Base-by-base conservation (phyloP, 2,888 invertebrate species). In the Drosophila colorata region DNA sequence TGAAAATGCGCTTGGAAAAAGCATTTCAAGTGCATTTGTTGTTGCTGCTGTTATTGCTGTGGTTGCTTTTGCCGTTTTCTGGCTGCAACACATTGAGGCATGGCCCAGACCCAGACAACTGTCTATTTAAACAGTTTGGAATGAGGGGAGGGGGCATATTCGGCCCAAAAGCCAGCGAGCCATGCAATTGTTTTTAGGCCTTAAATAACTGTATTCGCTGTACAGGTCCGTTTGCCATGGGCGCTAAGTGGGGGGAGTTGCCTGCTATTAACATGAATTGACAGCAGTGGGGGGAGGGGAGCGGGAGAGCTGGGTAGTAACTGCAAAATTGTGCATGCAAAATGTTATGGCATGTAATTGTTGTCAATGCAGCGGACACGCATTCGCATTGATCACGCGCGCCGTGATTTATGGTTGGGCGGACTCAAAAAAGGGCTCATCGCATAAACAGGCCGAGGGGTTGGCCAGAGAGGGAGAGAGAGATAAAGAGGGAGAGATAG, bases 151-250 rank as follows among this genome's bases (percentile, higher is more conserved):
- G 35, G 25, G 43, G 52, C 37, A 37, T 38, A 55, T 41, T 58
- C 59, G 68, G 64, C 71, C 78, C 73, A 65, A 72, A 75, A 76
- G 67, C 69, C 82, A 79, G 43, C 79, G 76, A 73, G 79, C 79
- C 79, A 79, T 79, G 82, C 79, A 81, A 81, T 79, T 78, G 78
- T 79, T 79, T 64, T 53, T 53, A 81, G 79, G 82, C 82, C 78
- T 78, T 81, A 81, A 81, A 79, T 79, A 81, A 78, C 82, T 76
- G 79, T 79, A 73, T 74, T 76, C 71, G 58, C 56, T 66, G 66
- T 44, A 44, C 13, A 55, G 55, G 41, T 48, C 40, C 47, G 40
- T 18, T 41, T 31, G 41, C 37, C 11, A 33, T 28, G 46, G 60
- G 79, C 73, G 76, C 69, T 76, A 79, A 81, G 49, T 72, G 73